Conservation (phyloP, 2,888 invertebrate species). For the Alloplasta piceator region DNA sequence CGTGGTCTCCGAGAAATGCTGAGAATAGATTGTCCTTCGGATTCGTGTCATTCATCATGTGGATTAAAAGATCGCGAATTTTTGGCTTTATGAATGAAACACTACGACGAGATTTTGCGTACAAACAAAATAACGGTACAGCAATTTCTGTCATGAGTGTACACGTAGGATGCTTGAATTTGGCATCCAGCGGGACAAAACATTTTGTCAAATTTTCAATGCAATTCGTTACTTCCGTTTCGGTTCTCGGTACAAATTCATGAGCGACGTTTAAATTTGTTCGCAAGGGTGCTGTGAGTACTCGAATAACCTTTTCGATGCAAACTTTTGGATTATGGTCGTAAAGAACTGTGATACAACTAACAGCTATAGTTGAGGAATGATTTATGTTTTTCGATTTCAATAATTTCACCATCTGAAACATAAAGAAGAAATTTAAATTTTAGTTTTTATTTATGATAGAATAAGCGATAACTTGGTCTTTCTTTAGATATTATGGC, state of each 20-base stretch:
- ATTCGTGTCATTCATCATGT: slow-evolving; percentile 70
- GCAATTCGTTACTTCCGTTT: slow-evolving; percentile 77
- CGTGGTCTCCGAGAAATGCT: slow-evolving; percentile 72
- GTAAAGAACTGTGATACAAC: slow-evolving; percentile 85
- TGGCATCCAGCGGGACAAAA: slow-evolving; percentile 77
- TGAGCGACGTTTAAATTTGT: background rate
- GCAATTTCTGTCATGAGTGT: slow-evolving; percentile 73
- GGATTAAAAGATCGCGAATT: slow-evolving; percentile 72
- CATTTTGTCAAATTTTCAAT: slow-evolving; percentile 80
- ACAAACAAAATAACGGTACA: slow-evolving; percentile 77
- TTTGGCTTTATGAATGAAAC: slow-evolving; percentile 71
- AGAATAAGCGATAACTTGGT: background rate
- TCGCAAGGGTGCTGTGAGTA: slow-evolving; percentile 78
- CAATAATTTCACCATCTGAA: slow-evolving; percentile 85
- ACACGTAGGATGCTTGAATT: slow-evolving; percentile 78
- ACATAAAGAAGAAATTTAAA: slow-evolving; percentile 47
- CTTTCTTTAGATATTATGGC: background rate
- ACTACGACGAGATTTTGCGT: slow-evolving; percentile 72
- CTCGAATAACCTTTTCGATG: slow-evolving; percentile 80
- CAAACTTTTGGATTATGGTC: slow-evolving; percentile 84
- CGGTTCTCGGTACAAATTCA: slow-evolving; percentile 64
- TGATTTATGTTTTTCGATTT: slow-evolving; percentile 82
- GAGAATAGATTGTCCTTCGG: slow-evolving; percentile 71
- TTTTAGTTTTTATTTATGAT: slow-evolving; percentile 2
- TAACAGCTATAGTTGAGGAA: slow-evolving; percentile 84